Conservation (phyloP, 92 coral and sea anemone species). For the Umimayanthus chanpuru region DNA sequence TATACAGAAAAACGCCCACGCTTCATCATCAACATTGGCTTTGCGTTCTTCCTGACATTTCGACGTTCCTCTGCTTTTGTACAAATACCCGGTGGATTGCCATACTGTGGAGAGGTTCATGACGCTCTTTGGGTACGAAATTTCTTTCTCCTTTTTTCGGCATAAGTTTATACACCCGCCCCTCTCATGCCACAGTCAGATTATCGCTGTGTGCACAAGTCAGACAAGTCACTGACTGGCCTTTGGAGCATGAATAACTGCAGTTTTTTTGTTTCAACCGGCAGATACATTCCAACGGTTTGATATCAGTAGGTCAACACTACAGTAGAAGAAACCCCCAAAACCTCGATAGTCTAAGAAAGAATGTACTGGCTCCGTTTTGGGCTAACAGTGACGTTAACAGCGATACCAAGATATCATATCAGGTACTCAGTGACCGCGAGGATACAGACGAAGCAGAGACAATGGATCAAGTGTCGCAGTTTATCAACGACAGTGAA, state of each 20-base stretch:
- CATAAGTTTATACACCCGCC: too few species aligned
- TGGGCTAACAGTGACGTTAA: slow-evolving; percentile 5
- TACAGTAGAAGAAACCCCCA: not conserved
- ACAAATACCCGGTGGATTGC: not conserved
- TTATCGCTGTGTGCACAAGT: too few species aligned
- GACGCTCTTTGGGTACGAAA: too few species aligned
- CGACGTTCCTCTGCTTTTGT: not conserved
- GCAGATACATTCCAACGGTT: slow-evolving; percentile 22
- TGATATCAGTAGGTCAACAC: not conserved
- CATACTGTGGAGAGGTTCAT: too few species aligned
- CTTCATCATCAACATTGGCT: not conserved
- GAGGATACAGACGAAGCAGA: not conserved
- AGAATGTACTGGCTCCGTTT: slow-evolving; percentile 20
- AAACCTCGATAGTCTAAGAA: not conserved
- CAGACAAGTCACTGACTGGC: too few species aligned
- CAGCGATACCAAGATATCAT: not conserved
- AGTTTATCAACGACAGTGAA: not conserved
- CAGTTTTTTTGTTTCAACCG: not conserved
- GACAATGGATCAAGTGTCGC: not conserved
- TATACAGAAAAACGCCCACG: not conserved
- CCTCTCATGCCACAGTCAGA: too few species aligned
- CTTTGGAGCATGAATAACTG: not conserved
- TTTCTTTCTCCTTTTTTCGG: too few species aligned
- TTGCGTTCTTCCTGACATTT: not conserved
- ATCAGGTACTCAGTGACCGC: slow-evolving; percentile 10